Evolutionary conservation across 2,113 vertebrate species (phyloP), one percentile per base, ranked within the genome.

Genomic region (Xyrauchen texanus): DNA sequence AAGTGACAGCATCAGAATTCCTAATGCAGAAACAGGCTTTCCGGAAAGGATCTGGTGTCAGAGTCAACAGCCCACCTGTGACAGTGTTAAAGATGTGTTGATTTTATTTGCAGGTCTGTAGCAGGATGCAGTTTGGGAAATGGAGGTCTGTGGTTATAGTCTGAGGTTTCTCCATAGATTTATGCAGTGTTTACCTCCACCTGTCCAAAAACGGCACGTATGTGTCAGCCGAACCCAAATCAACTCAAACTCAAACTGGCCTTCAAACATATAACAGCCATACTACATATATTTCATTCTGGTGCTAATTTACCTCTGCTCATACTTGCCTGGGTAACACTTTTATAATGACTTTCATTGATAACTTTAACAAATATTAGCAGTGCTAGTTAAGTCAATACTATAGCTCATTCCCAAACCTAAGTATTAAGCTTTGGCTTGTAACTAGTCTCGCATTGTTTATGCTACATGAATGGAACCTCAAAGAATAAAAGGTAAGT

Each of bases 1-100:
- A 52, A 63, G 58, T 79, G 58, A 67, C 76, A 82, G 69, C 76
- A 52, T 67, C 76, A n/a, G 55, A 73, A 78, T 78, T 64, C 9
- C 13, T 78, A 65, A 69, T 34, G 70, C 73, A 64, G 55, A 45
- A 75, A 45, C 16, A 64, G 62, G 76, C 45, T 51, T 68, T 15
- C 46, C 52, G 53, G 62, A 21, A 52, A 71, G 68, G 3, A 13
- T 7, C 52, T 8, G 46, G 8, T 64, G 46, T 70, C 65, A 58
- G 7, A 47, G 58, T 52, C 69, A 79, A 58, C 64, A 53, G 44
- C 16, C 68, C 60, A 79, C 72, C 21, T 12, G 12, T 66, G 68
- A 53, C 80, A 66, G 60, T 10, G 42, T 44, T 21, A 58, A 16
- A 12, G 8, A 57, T 69, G 66, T 61, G 66, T 53, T 63, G 58